Evolutionary conservation across 2,797 vertebrate species (phyloP).

Genomic region (Eulemur rubriventer): DNA sequence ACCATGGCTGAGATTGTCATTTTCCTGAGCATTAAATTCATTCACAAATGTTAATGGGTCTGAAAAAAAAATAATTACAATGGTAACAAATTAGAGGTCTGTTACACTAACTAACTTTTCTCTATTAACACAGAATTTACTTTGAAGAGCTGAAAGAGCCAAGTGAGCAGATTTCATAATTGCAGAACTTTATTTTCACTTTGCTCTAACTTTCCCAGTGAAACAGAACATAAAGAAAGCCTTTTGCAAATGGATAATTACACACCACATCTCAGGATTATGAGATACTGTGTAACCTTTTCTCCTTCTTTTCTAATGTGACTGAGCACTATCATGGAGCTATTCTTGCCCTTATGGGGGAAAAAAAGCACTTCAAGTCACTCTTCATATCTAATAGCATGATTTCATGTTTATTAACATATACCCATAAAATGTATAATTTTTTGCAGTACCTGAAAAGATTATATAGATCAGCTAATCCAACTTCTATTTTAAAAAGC

Average conservation of each 20-base stretch:
- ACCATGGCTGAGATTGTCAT: conserved; percentile 13
- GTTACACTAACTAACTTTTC: conserved; percentile 72
- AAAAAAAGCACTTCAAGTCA: conserved; percentile 42
- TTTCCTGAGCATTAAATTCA: conserved; percentile 77
- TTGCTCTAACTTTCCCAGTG: conserved; percentile 72
- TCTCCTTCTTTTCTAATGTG: conserved; percentile 61
- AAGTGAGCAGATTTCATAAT: conserved; percentile 77
- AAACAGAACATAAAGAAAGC: conserved; percentile 65
- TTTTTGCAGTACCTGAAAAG: conserved; percentile 36
- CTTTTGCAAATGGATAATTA: conserved; percentile 65
- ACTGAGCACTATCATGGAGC: conserved; percentile 20
- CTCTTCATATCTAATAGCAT: conserved; percentile 50
- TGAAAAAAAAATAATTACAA: conserved; percentile 69
- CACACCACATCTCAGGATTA: conserved; percentile 63
- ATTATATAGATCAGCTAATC: conserved; percentile 49
- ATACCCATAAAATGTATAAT: conserved; percentile 35
- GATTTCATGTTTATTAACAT: conserved; percentile 71
- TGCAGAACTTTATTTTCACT: conserved; percentile 50
- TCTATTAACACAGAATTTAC: conserved; percentile 77
- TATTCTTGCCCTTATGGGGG: conserved; percentile 9
- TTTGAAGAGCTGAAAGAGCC: conserved; percentile 71
- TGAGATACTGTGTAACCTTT: conserved; percentile 64
- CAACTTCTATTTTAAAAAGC: conserved; percentile 50
- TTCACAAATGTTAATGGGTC: conserved; percentile 74
- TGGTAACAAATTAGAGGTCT: conserved; percentile 62